These are phyloP conservation scores for Cheumatopsyche charites DNA, from an alignment of 1,140 invertebrate species.

Conservation along the genomic window DNA sequence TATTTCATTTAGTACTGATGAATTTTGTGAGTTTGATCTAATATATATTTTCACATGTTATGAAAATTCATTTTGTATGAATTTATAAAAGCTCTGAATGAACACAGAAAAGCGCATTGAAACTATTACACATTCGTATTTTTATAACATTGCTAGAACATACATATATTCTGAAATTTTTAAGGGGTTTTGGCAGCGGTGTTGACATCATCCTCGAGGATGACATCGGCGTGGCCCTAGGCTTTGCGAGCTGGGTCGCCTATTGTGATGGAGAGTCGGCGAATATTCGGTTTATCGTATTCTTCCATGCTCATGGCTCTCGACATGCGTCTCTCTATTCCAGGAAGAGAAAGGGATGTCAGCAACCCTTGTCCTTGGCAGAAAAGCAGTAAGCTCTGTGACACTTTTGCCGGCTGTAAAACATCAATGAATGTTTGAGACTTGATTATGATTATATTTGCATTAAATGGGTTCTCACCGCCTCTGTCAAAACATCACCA, in stretches of 20 bases:
- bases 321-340: slow-evolving; percentile 70
- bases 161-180: not conserved
- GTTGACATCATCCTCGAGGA: slow-evolving; percentile 41
- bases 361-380: slow-evolving; percentile 80
- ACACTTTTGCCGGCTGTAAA: slow-evolving; percentile 76
- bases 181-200: slow-evolving; percentile 27
- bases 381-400: slow-evolving; percentile 80
- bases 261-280: slow-evolving; percentile 73
- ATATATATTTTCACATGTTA: no score
- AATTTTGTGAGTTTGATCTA: not conserved
- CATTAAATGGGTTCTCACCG: slow-evolving; percentile 59
- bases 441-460: not conserved
- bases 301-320: slow-evolving; percentile 82
- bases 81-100: slow-evolving; percentile 12
- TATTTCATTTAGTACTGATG: not conserved
- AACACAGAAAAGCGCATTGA: not conserved
- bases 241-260: slow-evolving; percentile 51
- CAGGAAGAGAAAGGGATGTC: slow-evolving; percentile 74
- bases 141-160: not conserved
- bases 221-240: slow-evolving; percentile 51
- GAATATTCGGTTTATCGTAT: slow-evolving; percentile 78
- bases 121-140: not conserved
- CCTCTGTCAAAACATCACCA: slow-evolving; percentile 80
- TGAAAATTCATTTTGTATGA: not conserved
- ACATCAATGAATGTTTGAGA: slow-evolving; percentile 23